Evolutionary conservation across 2,113 vertebrate species (phyloP).

Genomic region (Hippocampus comes): DNA sequence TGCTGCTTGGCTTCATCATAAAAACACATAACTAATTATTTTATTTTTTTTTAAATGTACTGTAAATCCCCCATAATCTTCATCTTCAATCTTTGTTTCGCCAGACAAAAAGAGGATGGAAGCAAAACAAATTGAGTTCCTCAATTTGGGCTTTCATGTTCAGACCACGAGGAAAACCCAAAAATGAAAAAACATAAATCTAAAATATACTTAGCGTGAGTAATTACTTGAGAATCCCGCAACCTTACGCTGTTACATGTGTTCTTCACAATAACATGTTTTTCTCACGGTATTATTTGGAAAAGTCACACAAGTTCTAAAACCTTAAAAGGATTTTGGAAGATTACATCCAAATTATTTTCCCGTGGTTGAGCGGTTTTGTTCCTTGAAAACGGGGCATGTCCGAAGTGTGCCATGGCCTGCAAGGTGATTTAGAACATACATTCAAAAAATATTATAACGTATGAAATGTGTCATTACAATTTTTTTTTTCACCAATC

Average conservation of each 20-base stretch:
- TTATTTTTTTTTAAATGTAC: background rate
- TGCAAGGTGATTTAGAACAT: too few species aligned
- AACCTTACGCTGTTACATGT: conserved; percentile 48
- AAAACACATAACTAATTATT: conserved; percentile 49
- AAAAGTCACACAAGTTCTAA: conserved; percentile 57
- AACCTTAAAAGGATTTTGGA: conserved; percentile 65
- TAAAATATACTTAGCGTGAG: conserved; percentile 29
- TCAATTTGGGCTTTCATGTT: conserved; percentile 54
- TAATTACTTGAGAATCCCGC: conserved; percentile 44
- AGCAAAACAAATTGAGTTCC: conserved; percentile 56
- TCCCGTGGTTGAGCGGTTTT: conserved; percentile 22
- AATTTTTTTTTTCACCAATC: too few species aligned
- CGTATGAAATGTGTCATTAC: too few species aligned
- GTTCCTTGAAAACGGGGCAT: background rate
- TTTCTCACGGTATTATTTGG: conserved; percentile 45
- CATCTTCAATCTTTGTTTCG: conserved; percentile 52
- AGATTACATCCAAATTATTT: conserved; percentile 53
- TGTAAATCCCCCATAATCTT: conserved; percentile 62
- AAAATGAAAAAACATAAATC: conserved; percentile 14
- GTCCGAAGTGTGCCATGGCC: background rate
- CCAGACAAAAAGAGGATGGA: conserved; percentile 32
- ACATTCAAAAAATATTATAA: too few species aligned
- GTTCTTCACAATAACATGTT: conserved; percentile 62
- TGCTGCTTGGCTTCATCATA: conserved; percentile 43
- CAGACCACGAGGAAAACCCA: conserved; percentile 30